These are phyloP conservation scores for Melangyna quadrimaculata DNA, from an alignment of 2,888 invertebrate genomes.

Conservation along the genomic window DNA sequence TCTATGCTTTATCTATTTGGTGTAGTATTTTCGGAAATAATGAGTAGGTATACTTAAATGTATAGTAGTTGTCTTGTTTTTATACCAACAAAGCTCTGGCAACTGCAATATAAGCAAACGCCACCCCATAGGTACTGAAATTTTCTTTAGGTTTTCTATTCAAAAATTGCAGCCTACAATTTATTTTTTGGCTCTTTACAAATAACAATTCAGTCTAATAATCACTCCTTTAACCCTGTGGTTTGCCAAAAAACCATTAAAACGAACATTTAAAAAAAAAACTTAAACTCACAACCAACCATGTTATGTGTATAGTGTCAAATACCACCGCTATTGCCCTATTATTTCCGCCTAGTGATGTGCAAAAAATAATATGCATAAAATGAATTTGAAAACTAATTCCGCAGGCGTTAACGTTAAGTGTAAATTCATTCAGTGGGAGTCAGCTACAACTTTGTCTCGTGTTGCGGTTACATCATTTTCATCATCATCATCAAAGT, in stretches of 20 bases:
- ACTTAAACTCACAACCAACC: conserved; percentile 19
- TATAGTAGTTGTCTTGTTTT: neutral
- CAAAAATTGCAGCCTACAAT: conserved; percentile 9
- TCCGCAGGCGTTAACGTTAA: conserved; percentile 29
- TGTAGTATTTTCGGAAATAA: conserved; percentile 19
- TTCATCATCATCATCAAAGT: neutral
- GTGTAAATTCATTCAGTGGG: conserved; percentile 57
- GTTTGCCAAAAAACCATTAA: conserved; percentile 24
- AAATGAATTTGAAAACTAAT: conserved; percentile 54
- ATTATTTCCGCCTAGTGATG: neutral
- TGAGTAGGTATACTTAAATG: neutral
- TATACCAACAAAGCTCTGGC: neutral
- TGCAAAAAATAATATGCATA: conserved; percentile 27
- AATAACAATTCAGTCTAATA: conserved; percentile 24
- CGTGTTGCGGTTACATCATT: conserved; percentile 66
- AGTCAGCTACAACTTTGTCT: conserved; percentile 60
- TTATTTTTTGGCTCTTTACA: conserved; percentile 11
- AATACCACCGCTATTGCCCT: conserved; percentile 1
- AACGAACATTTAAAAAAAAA: neutral
- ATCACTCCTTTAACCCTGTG: conserved; percentile 35
- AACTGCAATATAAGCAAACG: neutral
- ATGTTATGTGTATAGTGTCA: conserved; percentile 26
- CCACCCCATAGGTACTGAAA: neutral
- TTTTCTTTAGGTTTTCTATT: neutral
- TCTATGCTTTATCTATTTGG: conserved; percentile 39